Evolutionary conservation across 2,888 invertebrate species (phyloP).

Genomic region (Drosophila meridionalis): DNA sequence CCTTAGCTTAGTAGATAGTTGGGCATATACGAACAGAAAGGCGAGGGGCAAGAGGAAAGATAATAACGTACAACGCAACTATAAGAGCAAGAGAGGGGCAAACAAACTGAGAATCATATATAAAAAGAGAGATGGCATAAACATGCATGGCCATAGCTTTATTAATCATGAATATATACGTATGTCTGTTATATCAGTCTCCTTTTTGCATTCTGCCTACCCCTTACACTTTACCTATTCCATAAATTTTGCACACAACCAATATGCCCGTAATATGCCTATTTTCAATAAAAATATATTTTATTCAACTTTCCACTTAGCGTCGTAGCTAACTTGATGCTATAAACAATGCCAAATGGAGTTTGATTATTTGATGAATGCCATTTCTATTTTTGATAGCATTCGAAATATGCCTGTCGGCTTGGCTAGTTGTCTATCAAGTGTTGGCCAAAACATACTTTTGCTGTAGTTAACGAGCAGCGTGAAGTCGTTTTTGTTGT

Average conservation of each 20-base stretch:
- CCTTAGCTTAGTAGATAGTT: too few species aligned
- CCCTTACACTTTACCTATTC: background rate
- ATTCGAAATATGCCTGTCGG: conserved; percentile 2
- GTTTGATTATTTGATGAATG: conserved; percentile 5
- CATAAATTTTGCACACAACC: background rate
- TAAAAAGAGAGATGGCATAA: too few species aligned
- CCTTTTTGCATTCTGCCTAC: too few species aligned
- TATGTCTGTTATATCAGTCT: too few species aligned
- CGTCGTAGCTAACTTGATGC: background rate
- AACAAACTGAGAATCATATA: too few species aligned
- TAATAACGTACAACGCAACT: too few species aligned
- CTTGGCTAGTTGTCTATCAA: conserved; percentile 10
- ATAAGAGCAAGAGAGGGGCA: too few species aligned
- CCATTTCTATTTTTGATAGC: conserved; percentile 4
- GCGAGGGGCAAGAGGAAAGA: too few species aligned
- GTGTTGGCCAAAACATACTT: conserved; percentile 7
- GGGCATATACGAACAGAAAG: too few species aligned
- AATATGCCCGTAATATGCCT: too few species aligned
- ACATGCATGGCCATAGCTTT: too few species aligned
- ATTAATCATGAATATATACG: too few species aligned
- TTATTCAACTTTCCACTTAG: background rate
- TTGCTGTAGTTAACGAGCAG: conserved; percentile 10
- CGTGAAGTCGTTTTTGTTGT: background rate
- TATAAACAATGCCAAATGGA: background rate
- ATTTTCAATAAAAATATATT: background rate